Evolutionary conservation across 2,888 invertebrate species (phyloP).

Genomic region (Actias luna): DNA sequence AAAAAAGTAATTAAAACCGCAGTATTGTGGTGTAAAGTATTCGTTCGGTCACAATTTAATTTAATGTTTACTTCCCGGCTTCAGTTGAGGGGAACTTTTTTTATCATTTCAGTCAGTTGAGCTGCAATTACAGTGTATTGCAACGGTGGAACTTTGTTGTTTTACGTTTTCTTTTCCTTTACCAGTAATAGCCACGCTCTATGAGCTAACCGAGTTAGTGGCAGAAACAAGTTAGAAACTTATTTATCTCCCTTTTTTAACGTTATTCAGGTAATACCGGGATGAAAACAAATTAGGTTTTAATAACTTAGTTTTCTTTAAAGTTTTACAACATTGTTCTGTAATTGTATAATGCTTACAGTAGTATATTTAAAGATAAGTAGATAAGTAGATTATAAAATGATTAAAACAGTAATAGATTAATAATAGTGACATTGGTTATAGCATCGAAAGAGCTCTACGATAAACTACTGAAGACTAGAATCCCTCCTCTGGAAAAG

Average conservation of each 20-base stretch:
- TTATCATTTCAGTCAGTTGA: slow-evolving; percentile 52
- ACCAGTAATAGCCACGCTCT: slow-evolving; percentile 28
- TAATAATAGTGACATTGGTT: no score
- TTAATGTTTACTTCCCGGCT: slow-evolving; percentile 41
- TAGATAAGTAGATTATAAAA: no score
- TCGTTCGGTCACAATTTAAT: slow-evolving; percentile 40
- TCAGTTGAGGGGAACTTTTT: slow-evolving; percentile 40
- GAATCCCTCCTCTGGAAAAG: no score
- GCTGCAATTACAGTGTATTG: slow-evolving; percentile 52
- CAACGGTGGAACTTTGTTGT: slow-evolving; percentile 37
- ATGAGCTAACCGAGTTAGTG: slow-evolving; percentile 39
- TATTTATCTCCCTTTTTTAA: slow-evolving; percentile 26
- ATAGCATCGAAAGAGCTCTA: no score
- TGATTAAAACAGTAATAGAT: no score
- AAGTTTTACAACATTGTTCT: no score
- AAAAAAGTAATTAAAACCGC: background rate
- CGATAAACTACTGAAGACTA: no score
- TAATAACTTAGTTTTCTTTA: background rate
- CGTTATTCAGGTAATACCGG: background rate
- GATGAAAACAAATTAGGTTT: background rate
- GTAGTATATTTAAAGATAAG: no score
- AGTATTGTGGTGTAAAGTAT: slow-evolving; percentile 9
- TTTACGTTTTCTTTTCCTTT: slow-evolving; percentile 45
- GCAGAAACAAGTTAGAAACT: slow-evolving; percentile 27
- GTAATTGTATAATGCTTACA: no score